phyloP scores from a whole-genome alignment of 2,888 invertebrate species.

The Ischnura elegans region DNA sequence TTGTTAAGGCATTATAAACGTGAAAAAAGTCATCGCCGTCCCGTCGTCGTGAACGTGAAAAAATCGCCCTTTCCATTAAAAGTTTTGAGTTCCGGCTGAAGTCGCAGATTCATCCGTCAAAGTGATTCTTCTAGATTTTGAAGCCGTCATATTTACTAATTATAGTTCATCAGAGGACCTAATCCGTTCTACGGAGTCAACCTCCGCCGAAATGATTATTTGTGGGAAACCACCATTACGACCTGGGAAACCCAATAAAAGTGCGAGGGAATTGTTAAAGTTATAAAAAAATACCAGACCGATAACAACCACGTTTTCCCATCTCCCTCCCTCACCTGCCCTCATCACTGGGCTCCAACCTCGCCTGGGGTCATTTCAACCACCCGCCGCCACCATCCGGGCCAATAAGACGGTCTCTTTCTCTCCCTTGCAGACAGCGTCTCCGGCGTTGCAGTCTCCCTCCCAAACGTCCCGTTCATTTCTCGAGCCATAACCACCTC shows the following conservation, averaged over 20 bases:
- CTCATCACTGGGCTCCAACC: background rate
- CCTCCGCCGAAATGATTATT: background rate
- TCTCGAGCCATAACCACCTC: background rate
- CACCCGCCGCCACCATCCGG: background rate
- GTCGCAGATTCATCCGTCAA: too few relatives aligned
- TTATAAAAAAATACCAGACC: background rate
- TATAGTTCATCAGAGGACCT: background rate
- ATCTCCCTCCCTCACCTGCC: background rate
- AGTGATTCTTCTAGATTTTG: too few relatives aligned
- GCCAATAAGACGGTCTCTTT: background rate
- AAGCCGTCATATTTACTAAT: background rate
- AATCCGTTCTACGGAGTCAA: background rate
- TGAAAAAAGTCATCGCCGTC: too few relatives aligned
- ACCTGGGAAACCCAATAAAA: background rate
- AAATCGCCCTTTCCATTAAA: too few relatives aligned
- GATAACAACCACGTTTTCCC: background rate
- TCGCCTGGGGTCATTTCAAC: background rate
- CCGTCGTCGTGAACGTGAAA: too few relatives aligned
- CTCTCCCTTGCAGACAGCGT: background rate
- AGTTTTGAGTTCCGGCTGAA: too few relatives aligned
- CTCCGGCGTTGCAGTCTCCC: background rate
- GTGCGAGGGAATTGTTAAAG: background rate
- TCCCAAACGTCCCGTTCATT: background rate
- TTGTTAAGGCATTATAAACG: too few relatives aligned
- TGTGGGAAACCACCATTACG: background rate